A percentile compares a stretch with the other conserved stretches of the same genome.
Evolutionary conservation across 2,888 invertebrate species (phyloP).

Genomic region (Polyommatus iphigenia): DNA sequence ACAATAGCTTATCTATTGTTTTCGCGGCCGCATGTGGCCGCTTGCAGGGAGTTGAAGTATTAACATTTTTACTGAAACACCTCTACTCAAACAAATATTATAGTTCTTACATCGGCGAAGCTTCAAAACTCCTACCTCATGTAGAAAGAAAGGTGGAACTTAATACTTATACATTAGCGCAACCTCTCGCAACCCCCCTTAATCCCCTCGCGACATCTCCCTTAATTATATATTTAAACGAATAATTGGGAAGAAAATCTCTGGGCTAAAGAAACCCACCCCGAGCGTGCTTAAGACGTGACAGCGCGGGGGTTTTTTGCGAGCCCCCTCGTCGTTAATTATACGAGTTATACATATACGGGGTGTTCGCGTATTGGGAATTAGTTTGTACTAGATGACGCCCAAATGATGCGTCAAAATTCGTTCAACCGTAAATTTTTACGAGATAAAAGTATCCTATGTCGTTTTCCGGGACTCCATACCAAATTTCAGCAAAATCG

Average conservation of each 20-base stretch:
- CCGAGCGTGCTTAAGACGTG: constrained; percentile 55
- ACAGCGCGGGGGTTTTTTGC: constrained; percentile 67
- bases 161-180: not conserved
- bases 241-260: constrained; percentile 22
- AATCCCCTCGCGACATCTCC: not conserved
- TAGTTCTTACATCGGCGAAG: not conserved
- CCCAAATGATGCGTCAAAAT: no score
- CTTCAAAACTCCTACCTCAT: not conserved
- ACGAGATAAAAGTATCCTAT: no score
- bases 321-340: constrained; percentile 71
- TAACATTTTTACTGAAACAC: no score
- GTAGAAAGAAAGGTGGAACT: not conserved
- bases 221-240: constrained; percentile 13
- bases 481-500: no score
- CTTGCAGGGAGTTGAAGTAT: no score
- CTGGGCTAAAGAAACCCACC: constrained; percentile 33
- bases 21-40: no score
- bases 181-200: not conserved
- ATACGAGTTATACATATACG: constrained; percentile 64
- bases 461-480: no score
- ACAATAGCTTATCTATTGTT: no score
- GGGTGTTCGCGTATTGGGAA: constrained; percentile 46
- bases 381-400: not conserved
- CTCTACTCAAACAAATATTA: not conserved
- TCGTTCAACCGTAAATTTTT: no score